These are phyloP conservation scores for Chrysocyon brachyurus DNA, from an alignment of 2,797 vertebrate genomes.

Conservation along the genomic window DNA sequence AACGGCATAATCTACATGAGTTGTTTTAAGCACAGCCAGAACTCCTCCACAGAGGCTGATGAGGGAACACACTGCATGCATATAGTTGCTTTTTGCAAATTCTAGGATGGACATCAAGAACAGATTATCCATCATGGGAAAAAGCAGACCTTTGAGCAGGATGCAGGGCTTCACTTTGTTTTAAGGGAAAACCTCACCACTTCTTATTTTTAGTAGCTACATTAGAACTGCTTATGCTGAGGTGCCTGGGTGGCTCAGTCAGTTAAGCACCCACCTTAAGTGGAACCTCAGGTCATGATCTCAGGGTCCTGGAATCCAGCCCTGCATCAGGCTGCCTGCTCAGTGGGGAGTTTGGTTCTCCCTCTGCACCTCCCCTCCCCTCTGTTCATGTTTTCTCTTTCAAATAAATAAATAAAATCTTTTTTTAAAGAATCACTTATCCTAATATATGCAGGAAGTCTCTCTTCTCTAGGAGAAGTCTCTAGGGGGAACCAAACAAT, in stretches of 20 bases:
- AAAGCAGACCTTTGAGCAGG: not conserved
- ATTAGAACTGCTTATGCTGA: not conserved
- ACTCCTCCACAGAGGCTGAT: not conserved
- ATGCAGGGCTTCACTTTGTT: not conserved
- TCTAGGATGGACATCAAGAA: not conserved
- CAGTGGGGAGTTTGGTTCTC: not conserved
- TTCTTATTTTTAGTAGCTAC: not conserved
- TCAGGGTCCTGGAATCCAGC: not conserved
- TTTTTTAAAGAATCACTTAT: not conserved
- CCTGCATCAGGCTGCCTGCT: not conserved
- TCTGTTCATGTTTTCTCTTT: not conserved
- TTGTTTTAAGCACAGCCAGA: constrained; percentile 2
- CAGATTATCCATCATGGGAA: not conserved
- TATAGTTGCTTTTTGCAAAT: not conserved
- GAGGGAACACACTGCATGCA: not conserved
- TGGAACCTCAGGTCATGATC: not conserved
- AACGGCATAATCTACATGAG: not conserved
- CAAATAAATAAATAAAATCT: not conserved
- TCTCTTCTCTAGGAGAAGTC: not conserved
- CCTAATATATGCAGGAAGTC: not conserved
- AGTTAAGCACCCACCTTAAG: not conserved
- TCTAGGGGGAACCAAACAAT: not conserved
- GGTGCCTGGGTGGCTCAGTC: not conserved
- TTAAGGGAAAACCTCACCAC: not conserved
- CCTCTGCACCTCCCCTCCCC: not conserved